Evolutionary conservation across 1,140 invertebrate species (phyloP).

Genomic region (Zaprionus camerounensis): DNA sequence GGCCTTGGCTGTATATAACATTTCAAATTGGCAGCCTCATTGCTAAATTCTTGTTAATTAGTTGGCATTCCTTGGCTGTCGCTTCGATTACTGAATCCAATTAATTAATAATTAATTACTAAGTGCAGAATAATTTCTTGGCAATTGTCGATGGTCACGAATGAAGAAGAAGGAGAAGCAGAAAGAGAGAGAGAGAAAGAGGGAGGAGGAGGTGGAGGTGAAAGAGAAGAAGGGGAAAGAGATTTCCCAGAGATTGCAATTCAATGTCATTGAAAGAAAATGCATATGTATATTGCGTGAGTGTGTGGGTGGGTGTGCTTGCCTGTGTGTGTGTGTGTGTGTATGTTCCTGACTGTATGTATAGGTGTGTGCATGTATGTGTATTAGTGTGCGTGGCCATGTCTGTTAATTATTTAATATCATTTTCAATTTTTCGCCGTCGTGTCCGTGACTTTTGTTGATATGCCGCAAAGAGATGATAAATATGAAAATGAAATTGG

Average conservation of each 20-base stretch:
- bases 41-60: constrained; percentile 56
- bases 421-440: constrained; percentile 76
- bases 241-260: constrained; percentile 68
- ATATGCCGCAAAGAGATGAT: constrained; percentile 66
- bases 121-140: constrained; percentile 60
- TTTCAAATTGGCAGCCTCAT: constrained; percentile 11
- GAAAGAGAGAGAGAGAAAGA: too few species aligned
- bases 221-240: neutral
- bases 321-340: neutral
- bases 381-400: constrained; percentile 35
- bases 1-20: neutral
- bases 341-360: neutral
- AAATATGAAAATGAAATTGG: constrained; percentile 79
- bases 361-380: constrained; percentile 15
- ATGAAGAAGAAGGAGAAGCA: neutral
- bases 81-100: constrained; percentile 51
- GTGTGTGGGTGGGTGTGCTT: constrained; percentile 4
- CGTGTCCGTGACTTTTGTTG: constrained; percentile 81
- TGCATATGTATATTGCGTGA: constrained; percentile 18
- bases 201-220: neutral
- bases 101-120: constrained; percentile 76
- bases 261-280: constrained; percentile 72
- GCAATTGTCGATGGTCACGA: constrained; percentile 56
- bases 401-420: constrained; percentile 81
- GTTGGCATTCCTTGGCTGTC: constrained; percentile 42